Evolutionary conservation across 2,888 invertebrate species (phyloP), one percentile per base, ranked within the genome.

Genomic region (Lacanobia oleracea): DNA sequence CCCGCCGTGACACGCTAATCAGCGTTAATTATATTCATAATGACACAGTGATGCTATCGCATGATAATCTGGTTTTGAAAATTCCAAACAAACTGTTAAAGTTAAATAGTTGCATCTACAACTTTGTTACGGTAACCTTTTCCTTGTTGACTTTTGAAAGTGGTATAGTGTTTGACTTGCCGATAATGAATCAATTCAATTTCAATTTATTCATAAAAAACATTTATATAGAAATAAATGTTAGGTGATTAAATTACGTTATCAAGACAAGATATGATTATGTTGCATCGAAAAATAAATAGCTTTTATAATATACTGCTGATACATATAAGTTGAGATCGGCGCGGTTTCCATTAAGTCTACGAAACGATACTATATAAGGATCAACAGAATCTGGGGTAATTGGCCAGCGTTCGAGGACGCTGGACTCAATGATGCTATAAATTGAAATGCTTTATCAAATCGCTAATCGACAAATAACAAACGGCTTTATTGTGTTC

Each of bases 381-480:
- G 85, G 85, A 85, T 75, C 65, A 68, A 77, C 79, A 82, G 83
- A 85, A 94, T 88, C 91, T 93, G 86, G 94, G 93, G 88, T 93
- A 94, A 93, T 92, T 90, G 90, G 89, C 86, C 89, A 87, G 86
- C 73, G 77, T 82, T 85, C 83, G 87, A 89, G 90, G 87, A 87
- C 89, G 83, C 76, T 67, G 88, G 88, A 90, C 88, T 91, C 93
- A 94, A 93, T 93, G 94, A 93, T 90, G 91, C 93, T 86, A 88
- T 93, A 94, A 95, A 94, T 95, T 94, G 92, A 92, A 93, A 90
- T 91, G 91, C 90, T 91, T 92, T 93, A 94, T 93, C 92, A 89
- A 91, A 90, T 89, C 91, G 91, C 90, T 93, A 91, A 94, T 94
- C 93, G 89, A 88, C 86, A 88, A 89, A 91, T 90, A 91, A 93